Evolutionary conservation across 2,797 vertebrate species (phyloP).

Genomic region (Chelon labrosus): DNA sequence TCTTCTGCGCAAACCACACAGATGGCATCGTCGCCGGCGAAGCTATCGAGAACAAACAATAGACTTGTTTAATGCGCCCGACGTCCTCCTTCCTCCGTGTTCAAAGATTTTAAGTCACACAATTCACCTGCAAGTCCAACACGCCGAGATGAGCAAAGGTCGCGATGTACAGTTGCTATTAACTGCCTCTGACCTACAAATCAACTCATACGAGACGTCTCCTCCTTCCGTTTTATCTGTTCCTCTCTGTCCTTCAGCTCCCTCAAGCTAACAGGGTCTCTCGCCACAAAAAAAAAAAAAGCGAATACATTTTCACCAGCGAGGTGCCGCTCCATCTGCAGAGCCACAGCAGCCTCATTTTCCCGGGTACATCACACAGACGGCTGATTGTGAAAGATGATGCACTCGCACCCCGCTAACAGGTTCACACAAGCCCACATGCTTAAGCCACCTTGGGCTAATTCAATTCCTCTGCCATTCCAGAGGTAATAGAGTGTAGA

Average conservation of each 20-base stretch:
- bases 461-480: slow-evolving; percentile 72
- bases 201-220: background rate
- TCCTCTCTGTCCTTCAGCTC: background rate
- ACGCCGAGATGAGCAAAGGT: background rate
- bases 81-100: background rate
- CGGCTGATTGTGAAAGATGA: slow-evolving; percentile 79
- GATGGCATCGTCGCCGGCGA: too few relatives aligned
- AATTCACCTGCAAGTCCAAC: background rate
- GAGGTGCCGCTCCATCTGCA: slow-evolving; percentile 72
- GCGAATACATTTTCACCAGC: slow-evolving; percentile 64
- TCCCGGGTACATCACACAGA: slow-evolving; percentile 67
- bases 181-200: background rate
- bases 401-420: slow-evolving; percentile 74
- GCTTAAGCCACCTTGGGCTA: slow-evolving; percentile 77
- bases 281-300: slow-evolving; percentile 5
- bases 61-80: background rate
- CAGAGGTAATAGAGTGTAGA: slow-evolving; percentile 69
- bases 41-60: background rate
- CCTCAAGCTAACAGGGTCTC: slow-evolving; percentile 28
- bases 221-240: background rate
- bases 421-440: slow-evolving; percentile 79
- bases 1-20: too few relatives aligned
- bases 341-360: slow-evolving; percentile 63
- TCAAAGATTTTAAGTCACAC: background rate
- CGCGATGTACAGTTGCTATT: background rate